A percentile compares a stretch with the other conserved stretches of the same genome.
Evolutionary conservation across 2,888 invertebrate genomes (phyloP).

Genomic region (Andrena haemorrhoa): DNA sequence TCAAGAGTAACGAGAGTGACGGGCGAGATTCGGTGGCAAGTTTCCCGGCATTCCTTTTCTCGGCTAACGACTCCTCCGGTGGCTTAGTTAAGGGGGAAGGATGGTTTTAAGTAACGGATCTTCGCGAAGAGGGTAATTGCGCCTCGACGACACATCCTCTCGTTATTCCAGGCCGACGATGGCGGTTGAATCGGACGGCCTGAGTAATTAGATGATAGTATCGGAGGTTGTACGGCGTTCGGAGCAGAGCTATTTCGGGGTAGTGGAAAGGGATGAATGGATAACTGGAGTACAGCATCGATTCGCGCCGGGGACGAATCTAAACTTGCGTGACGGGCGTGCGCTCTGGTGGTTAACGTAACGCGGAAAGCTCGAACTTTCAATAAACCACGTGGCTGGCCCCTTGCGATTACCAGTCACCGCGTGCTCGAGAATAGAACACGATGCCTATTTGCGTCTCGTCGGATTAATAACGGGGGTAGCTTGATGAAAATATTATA

Average conservation of each 20-base stretch:
- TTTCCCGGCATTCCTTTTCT: background rate
- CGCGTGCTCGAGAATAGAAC: conserved; percentile 1
- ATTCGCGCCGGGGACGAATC: conserved; percentile 72
- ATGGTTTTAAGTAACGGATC: background rate
- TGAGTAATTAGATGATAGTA: conserved; percentile 6
- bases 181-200: background rate
- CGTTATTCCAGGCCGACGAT: background rate
- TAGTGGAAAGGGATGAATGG: conserved; percentile 70
- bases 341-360: conserved; percentile 69
- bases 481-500: background rate
- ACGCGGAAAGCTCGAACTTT: conserved; percentile 76
- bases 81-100: background rate
- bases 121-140: background rate
- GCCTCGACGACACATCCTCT: background rate
- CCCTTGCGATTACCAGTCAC: background rate
- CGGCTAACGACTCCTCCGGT: no score
- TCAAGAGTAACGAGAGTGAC: background rate
- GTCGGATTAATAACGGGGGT: background rate
- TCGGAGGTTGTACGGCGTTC: background rate
- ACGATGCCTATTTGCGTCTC: background rate
- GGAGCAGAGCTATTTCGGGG: conserved; percentile 35
- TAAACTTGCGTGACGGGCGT: conserved; percentile 70
- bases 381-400: conserved; percentile 71
- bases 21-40: background rate
- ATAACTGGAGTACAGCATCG: conserved; percentile 75